These are phyloP conservation scores for Trachemys scripta DNA, from an alignment of 2,113 vertebrate genomes.

Conservation along the genomic window DNA sequence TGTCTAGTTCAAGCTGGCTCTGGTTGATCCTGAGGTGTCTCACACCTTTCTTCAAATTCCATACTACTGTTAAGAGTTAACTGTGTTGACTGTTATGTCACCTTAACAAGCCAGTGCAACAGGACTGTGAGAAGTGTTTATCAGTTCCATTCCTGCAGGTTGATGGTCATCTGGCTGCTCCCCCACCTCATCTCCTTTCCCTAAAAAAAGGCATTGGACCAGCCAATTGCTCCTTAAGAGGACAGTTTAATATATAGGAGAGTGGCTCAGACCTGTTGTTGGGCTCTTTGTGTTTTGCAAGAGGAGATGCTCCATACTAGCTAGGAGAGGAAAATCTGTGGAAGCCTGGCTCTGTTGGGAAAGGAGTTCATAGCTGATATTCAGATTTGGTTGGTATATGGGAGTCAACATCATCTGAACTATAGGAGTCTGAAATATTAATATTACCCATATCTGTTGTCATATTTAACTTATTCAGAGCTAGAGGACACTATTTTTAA, in stretches of 20 bases:
- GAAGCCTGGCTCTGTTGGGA: neutral
- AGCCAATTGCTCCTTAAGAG: neutral
- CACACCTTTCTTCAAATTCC: neutral
- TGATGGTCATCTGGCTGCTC: neutral
- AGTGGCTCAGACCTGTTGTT: neutral
- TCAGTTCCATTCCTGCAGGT: neutral
- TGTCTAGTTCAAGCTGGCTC: neutral
- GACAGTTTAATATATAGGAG: neutral
- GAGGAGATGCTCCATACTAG: neutral
- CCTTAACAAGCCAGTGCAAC: neutral
- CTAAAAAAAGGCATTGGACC: conserved; percentile 24
- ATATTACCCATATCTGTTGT: too few species aligned
- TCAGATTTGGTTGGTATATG: too few species aligned
- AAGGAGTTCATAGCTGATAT: neutral
- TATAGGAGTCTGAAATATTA: too few species aligned
- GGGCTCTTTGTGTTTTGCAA: neutral
- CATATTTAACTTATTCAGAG: neutral
- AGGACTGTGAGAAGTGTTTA: neutral
- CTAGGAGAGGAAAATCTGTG: neutral
- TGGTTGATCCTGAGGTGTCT: neutral
- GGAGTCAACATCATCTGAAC: too few species aligned
- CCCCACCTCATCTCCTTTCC: neutral
- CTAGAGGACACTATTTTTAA: neutral
- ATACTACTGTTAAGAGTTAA: neutral
- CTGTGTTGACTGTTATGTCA: neutral